Evolutionary conservation across 1,140 invertebrate species (phyloP).

Genomic region (Drosophila busckii): DNA sequence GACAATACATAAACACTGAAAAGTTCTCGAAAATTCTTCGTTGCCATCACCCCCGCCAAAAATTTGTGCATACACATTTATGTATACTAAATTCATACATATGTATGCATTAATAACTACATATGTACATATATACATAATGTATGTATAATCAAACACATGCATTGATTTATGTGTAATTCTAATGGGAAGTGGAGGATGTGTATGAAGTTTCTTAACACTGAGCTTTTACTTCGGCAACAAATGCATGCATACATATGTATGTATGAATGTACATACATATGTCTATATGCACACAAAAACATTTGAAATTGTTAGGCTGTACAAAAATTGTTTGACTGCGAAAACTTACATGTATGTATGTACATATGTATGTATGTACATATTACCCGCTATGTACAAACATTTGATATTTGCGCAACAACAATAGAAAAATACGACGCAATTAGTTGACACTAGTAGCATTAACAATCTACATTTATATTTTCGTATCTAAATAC

Average conservation of each 20-base stretch:
- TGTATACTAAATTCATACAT: not conserved
- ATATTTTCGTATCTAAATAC: slow-evolving; percentile 9
- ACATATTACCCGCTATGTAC: no score
- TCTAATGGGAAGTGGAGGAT: not conserved
- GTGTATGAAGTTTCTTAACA: slow-evolving; percentile 17
- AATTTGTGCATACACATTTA: no score
- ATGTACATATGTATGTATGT: no score
- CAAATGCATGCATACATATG: no score
- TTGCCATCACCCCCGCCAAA: slow-evolving; percentile 34
- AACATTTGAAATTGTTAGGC: slow-evolving; percentile 7
- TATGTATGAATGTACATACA: not conserved
- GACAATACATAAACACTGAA: slow-evolving; percentile 29
- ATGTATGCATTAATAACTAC: not conserved
- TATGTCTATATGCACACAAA: not conserved
- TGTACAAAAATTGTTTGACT: slow-evolving; percentile 15
- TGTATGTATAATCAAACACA: slow-evolving; percentile 5
- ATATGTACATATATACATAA: slow-evolving; percentile 5
- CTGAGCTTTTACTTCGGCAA: slow-evolving; percentile 7
- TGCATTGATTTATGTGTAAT: slow-evolving; percentile 10
- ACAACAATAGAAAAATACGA: slow-evolving; percentile 52
- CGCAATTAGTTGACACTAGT: slow-evolving; percentile 52
- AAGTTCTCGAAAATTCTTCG: no score
- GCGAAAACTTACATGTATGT: no score
- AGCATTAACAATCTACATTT: not conserved
- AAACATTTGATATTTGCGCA: slow-evolving; percentile 8